These are phyloP conservation scores for Sylvia borin DNA, from an alignment of 2,797 vertebrate species.

Conservation along the genomic window DNA sequence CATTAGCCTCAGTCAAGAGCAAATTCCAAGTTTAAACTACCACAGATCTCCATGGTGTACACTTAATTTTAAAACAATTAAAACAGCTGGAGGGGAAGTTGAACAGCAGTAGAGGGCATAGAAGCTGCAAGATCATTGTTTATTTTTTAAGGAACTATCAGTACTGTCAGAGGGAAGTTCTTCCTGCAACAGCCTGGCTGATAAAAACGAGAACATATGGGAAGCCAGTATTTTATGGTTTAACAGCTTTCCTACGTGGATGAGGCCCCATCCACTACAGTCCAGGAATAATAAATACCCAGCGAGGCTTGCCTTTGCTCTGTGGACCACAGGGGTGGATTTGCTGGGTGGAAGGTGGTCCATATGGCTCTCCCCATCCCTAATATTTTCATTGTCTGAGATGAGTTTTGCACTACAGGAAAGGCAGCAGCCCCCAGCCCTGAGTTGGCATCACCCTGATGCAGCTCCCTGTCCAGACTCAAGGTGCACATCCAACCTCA, in stretches of 20 bases:
- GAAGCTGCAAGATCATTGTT: background rate
- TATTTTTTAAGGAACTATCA: background rate
- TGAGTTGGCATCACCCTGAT: rapidly evolving
- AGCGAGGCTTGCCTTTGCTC: rapidly evolving
- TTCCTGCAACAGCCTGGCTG: background rate
- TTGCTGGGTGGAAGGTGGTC: background rate
- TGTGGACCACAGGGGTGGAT: background rate
- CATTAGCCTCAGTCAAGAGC: conserved; percentile 24
- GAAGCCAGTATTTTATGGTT: background rate
- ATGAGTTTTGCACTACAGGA: background rate
- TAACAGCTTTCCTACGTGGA: background rate
- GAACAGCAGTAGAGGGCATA: conserved; percentile 26
- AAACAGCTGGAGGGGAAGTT: conserved; percentile 48
- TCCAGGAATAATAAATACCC: background rate
- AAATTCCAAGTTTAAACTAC: background rate
- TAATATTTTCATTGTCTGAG: rapidly evolving
- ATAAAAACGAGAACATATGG: conserved; percentile 13
- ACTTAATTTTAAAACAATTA: conserved; percentile 57
- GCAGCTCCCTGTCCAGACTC: too few species aligned
- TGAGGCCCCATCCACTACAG: background rate
- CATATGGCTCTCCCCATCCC: background rate
- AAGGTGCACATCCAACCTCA: background rate
- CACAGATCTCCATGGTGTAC: conserved; percentile 19
- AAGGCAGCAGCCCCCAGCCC: background rate
- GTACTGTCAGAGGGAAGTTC: conserved; percentile 15